Evolutionary conservation across 1,140 invertebrate genomes (phyloP).

Genomic region (Drosophila takahashii): DNA sequence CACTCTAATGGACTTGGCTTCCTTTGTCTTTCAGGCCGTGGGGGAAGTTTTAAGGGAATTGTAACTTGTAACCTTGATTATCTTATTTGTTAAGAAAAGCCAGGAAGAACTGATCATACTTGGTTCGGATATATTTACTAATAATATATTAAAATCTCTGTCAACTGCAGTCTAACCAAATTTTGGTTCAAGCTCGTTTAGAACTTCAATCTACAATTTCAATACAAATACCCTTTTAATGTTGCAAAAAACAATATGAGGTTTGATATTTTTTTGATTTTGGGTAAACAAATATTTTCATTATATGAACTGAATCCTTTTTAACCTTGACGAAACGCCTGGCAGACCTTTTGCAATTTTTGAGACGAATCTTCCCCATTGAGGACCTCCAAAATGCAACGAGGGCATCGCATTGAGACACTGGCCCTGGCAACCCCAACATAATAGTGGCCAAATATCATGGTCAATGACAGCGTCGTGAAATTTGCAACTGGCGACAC

Average conservation of each 20-base stretch:
- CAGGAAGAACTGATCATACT: background rate
- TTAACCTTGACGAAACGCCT: background rate
- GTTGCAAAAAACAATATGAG: too few relatives aligned
- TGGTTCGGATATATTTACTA: background rate
- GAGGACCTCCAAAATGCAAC: slow-evolving; percentile 7
- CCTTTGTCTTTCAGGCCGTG: slow-evolving; percentile 9
- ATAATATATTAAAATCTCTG: too few relatives aligned
- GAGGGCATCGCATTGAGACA: slow-evolving; percentile 39
- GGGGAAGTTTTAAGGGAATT: slow-evolving; percentile 28
- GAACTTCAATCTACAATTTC: too few relatives aligned
- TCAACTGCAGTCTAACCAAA: too few relatives aligned
- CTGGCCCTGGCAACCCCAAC: slow-evolving; percentile 12
- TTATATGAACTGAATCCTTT: background rate
- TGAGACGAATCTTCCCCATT: background rate
- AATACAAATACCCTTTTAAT: too few relatives aligned
- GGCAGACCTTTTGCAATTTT: background rate
- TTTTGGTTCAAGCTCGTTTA: background rate
- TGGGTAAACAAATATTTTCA: too few relatives aligned
- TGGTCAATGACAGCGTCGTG: slow-evolving; percentile 70
- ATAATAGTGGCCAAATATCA: slow-evolving; percentile 60
- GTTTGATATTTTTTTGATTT: too few relatives aligned
- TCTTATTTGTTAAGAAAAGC: background rate
- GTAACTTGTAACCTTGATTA: slow-evolving; percentile 44
- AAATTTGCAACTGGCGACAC: slow-evolving; percentile 44
- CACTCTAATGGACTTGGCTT: slow-evolving; percentile 33